Evolutionary conservation across 2,113 vertebrate species (phyloP), one percentile per base, ranked within the genome.

Genomic region (Chionomys nivalis): DNA sequence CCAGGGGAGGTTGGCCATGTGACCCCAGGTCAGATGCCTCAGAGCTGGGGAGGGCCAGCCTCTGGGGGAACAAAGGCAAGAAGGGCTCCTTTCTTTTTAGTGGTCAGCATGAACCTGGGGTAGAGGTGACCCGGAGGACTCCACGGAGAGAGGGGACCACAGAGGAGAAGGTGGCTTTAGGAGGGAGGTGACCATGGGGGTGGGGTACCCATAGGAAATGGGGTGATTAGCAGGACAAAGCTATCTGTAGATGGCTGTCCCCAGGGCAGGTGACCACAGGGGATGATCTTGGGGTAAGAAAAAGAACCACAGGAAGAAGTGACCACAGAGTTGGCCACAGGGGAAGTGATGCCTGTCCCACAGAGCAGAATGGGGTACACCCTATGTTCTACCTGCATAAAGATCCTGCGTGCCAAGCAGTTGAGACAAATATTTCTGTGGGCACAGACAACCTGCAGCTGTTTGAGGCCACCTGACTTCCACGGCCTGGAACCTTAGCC

Each of bases 111-210:
- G 94, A 85, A 52, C 1, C 0, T 13, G 36, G 23, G 49, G 7
- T 47, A 19, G 55, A 49, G 39, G 42, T 83, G 44, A 81, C n/a
- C 47, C 1, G 14, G 33, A 44, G 58, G 58, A 44, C 8, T 85
- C 58, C n/a, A 10, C 4, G 42, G 24, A 36, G 26, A n/a, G 47
- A 87, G 39, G 44, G 44, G 61, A 24, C 49, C 24, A 23, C 17
- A 12, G 0, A 0, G 61, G 52, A 63, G 68, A 39, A 78, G 0
- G 4, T 36, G 16, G 2, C 23, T 0, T 7, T 39, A 63, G 26
- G 26, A n/a, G 23, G 55, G 10, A n/a, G 5, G 52, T 77, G 73
- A 63, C 33, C 10, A 52, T 7, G 28, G 11, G 28, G 28, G 65
- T 9, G 12, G 65, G 65, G 65, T 13, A 28, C 31, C 65, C 28